Evolutionary conservation across 2,113 vertebrate species (phyloP).

Genomic region (Platycercus adscitus): DNA sequence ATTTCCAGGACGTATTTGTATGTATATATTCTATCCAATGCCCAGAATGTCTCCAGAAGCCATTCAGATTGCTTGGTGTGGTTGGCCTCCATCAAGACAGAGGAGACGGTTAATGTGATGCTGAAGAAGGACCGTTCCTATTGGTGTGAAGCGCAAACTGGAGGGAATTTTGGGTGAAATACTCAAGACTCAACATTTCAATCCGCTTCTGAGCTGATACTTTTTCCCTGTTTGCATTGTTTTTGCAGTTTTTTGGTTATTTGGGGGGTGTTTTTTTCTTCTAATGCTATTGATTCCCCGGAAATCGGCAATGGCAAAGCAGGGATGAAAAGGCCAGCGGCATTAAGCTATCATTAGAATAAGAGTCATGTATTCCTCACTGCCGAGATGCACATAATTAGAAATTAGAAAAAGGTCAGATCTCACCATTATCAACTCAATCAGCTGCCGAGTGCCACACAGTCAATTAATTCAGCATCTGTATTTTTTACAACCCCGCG

Average conservation of each 20-base stretch:
- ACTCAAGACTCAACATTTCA: not conserved
- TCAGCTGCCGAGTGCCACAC: constrained; percentile 89
- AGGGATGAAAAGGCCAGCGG: constrained; percentile 62
- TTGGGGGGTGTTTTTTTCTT: not conserved
- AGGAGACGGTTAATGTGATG: not conserved
- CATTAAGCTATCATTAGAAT: constrained; percentile 77
- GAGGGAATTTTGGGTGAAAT: not conserved
- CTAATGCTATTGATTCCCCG: not conserved
- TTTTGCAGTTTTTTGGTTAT: not conserved
- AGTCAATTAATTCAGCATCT: constrained; percentile 99
- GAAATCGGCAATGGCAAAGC: not conserved
- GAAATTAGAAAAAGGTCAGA: constrained; percentile 92
- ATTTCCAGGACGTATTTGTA: not conserved
- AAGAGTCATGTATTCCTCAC: constrained; percentile 78
- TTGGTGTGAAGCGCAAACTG: rapidly evolving
- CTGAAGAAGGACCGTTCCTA: not conserved
- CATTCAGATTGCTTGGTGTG: not conserved
- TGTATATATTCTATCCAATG: not conserved
- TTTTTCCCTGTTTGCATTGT: not conserved
- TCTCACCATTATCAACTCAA: constrained; percentile 88
- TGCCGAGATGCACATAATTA: constrained; percentile 87
- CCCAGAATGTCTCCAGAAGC: not conserved
- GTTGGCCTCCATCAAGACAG: not conserved
- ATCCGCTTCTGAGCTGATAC: not conserved
- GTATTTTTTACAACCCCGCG: constrained; percentile 95